phyloP scores from a whole-genome alignment of 2,888 invertebrate genomes.

The Clitarchus hookeri region DNA sequence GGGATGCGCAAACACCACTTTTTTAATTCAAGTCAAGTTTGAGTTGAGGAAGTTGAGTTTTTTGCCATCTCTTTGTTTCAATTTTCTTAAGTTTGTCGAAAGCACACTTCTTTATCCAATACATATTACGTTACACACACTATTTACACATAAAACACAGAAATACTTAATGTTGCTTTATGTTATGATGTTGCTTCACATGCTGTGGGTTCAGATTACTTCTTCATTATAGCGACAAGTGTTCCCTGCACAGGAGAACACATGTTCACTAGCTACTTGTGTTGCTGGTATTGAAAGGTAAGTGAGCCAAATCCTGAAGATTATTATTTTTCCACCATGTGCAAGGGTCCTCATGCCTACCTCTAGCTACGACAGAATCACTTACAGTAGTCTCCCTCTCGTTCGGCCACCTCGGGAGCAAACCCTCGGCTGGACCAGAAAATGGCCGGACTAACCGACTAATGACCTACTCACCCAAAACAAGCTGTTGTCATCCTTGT shows the following conservation, averaged over 20 bases:
- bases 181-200: background rate
- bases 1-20: background rate
- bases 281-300: constrained; percentile 16
- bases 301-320: constrained; percentile 19
- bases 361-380: constrained; percentile 17
- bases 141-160: background rate
- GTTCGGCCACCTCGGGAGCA: too few relatives aligned
- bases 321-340: constrained; percentile 16
- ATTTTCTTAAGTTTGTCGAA: background rate
- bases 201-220: background rate
- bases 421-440: too few relatives aligned
- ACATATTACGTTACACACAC: background rate
- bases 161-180: background rate
- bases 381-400: too few relatives aligned
- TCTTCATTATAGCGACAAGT: background rate
- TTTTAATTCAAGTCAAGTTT: background rate
- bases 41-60: background rate
- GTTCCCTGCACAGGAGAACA: background rate
- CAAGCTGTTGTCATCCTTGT: too few relatives aligned
- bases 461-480: too few relatives aligned
- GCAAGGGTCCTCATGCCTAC: constrained; percentile 25
- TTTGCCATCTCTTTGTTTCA: background rate
- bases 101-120: background rate
- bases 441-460: too few relatives aligned
- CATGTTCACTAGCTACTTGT: constrained; percentile 19